Percentiles rank a stretch among this genome's conserved stretches.
These are phyloP conservation scores for Piezodorus guildinii DNA, from an alignment of 1,140 invertebrate genomes.

Conservation along the genomic window DNA sequence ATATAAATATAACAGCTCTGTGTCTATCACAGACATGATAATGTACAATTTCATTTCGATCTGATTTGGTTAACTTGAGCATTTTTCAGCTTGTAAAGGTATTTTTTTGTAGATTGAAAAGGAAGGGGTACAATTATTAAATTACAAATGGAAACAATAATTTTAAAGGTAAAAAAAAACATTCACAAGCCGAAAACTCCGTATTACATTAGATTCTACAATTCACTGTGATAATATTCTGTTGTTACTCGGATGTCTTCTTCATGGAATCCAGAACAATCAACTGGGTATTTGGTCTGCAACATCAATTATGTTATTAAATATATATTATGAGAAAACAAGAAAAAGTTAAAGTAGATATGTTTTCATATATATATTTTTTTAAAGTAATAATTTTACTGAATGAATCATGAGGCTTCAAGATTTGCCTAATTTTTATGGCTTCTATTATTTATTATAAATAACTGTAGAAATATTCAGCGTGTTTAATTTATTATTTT, in stretches of 20 bases:
- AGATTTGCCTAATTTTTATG: no score
- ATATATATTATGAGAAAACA: neutral
- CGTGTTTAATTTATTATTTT: no score
- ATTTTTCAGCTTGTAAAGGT: slow-evolving; percentile 6
- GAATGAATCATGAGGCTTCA: no score
- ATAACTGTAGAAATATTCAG: no score
- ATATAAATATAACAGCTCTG: neutral
- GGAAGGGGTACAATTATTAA: neutral
- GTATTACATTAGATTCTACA: slow-evolving; percentile 35
- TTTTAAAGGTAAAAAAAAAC: neutral
- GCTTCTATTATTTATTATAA: no score
- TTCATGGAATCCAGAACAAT: slow-evolving; percentile 62
- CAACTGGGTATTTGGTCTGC: slow-evolving; percentile 57
- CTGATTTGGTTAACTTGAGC: slow-evolving; percentile 8
- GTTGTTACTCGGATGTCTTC: slow-evolving; percentile 68
- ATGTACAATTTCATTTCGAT: neutral
- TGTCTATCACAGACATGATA: slow-evolving; percentile 7
- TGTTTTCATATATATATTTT: no score
- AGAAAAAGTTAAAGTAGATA: no score
- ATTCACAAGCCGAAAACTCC: slow-evolving; percentile 7
- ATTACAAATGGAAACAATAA: neutral
- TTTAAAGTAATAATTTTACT: no score
- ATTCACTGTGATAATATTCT: slow-evolving; percentile 64
- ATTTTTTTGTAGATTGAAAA: neutral
- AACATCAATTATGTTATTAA: slow-evolving; percentile 19